Base-by-base conservation (phyloP, 2,113 vertebrate genomes). In the Triplophysa rosa region DNA sequence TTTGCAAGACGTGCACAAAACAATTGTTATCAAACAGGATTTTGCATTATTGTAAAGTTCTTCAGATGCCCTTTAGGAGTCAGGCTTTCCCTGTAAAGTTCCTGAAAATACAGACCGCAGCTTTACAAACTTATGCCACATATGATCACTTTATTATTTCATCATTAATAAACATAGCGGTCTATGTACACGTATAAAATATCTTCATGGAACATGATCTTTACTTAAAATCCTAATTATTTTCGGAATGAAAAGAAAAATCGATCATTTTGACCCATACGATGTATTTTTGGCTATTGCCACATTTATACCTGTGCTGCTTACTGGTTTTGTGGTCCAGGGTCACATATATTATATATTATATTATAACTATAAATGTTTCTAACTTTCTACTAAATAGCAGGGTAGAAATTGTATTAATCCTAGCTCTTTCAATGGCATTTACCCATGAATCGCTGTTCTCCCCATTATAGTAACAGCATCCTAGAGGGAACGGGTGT, bases 401-500 rank as follows among this genome's bases (percentile, higher is more conserved):
- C 10, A 11, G 9, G 9, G 8, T 0, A 45, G 8, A 1, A 11
- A 54, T 54, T 17, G 14, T 16, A 54, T 17, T 19, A 19, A 16
- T 19, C 6, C 5, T 45, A 45, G n/a, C 54, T 58, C n/a, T 58
- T 10, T 8, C 9, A 58, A 58, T 52, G 10, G 24, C 40, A 76
- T 64, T 24, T 9, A 45, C 21, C 29, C 8, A 17, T 69, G 14
- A 68, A n/a, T 14, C 26, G 12, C 29, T 58, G 13, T 70, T 64
- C 40, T 83, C 66, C 78, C 1, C 4, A 13, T 49, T 52, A 11
- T 26, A 92, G 91, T 68, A 42, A 79, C 14, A 3, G 47, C 16
- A 82, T 85, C 45, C 2, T 16, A 0, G 84, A 89, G 1, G 89
- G 90, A 12, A 84, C 80, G 13, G 92, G 89, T 14, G 91, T 92